A percentile compares a stretch with the other conserved stretches of the same genome.
Evolutionary conservation across 2,113 vertebrate species (phyloP).

Genomic region (Channa maculata): DNA sequence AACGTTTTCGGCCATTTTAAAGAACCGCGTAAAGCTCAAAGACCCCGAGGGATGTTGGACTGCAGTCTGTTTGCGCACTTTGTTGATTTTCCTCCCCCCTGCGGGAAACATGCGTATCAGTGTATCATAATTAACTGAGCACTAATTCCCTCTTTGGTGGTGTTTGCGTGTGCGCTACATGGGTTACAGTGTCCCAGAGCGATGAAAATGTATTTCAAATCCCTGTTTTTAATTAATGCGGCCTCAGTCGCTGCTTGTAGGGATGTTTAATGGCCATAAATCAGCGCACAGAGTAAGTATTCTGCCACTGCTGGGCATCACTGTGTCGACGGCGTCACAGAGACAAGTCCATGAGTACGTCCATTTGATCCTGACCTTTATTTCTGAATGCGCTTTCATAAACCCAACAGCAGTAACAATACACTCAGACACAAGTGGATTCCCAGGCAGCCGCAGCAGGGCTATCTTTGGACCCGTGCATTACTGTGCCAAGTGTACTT

Average conservation of each 20-base stretch:
- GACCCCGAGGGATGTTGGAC: slow-evolving; percentile 26
- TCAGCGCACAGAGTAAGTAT: slow-evolving; percentile 6
- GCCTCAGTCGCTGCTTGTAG: neutral
- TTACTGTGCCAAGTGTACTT: slow-evolving; percentile 23
- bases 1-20: slow-evolving; percentile 9
- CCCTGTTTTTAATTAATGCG: slow-evolving; percentile 55
- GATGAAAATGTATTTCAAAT: slow-evolving; percentile 33
- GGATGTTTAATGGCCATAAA: neutral
- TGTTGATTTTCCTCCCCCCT: slow-evolving; percentile 29
- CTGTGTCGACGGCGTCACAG: neutral
- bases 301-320: neutral
- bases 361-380: neutral
- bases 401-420: neutral
- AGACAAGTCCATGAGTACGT: neutral
- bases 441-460: slow-evolving; percentile 21
- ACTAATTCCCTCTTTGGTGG: slow-evolving; percentile 50
- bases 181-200: slow-evolving; percentile 29
- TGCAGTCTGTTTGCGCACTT: slow-evolving; percentile 13
- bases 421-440: slow-evolving; percentile 11
- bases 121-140: slow-evolving; percentile 64
- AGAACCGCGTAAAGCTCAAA: neutral
- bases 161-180: neutral
- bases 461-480: slow-evolving; percentile 46
- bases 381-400: slow-evolving; percentile 10
- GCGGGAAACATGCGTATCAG: slow-evolving; percentile 54